Conservation (phyloP, 2,113 vertebrate genomes). For the Macquaria ambigua region DNA sequence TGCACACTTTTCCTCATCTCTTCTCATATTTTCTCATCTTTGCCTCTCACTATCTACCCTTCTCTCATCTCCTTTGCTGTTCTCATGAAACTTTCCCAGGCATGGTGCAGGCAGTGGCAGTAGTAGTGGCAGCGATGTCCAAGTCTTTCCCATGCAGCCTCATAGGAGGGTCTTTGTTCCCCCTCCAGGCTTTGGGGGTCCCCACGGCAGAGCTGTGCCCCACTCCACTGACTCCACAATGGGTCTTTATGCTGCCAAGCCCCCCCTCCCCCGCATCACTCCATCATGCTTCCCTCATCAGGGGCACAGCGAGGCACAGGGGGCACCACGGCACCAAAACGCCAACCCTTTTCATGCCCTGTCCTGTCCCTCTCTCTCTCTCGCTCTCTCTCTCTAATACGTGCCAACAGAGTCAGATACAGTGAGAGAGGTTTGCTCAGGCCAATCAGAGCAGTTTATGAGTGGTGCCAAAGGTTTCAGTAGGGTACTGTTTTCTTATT, state of each 20-base stretch:
- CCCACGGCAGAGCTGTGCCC: constrained; percentile 77
- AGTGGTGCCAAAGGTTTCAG: constrained; percentile 70
- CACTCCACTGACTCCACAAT: constrained; percentile 80
- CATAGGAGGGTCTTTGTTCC: constrained; percentile 84
- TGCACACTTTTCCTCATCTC: not conserved
- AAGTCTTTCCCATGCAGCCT: constrained; percentile 80
- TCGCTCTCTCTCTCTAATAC: constrained; percentile 31
- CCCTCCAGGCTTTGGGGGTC: constrained; percentile 79
- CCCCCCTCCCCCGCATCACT: constrained; percentile 52
- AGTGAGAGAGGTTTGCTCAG: constrained; percentile 57
- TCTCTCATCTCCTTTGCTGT: constrained; percentile 16
- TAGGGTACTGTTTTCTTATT: constrained; percentile 69
- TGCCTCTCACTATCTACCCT: not conserved
- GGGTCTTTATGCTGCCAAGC: constrained; percentile 81
- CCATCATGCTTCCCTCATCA: constrained; percentile 70
- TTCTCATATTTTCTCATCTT: constrained; percentile 16
- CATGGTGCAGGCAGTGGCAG: constrained; percentile 58
- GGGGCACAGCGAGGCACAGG: constrained; percentile 71
- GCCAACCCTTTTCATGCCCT: constrained; percentile 65
- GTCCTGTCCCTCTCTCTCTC: constrained; percentile 5
- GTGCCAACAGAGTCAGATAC: constrained; percentile 64
- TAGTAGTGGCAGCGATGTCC: constrained; percentile 64
- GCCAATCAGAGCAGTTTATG: constrained; percentile 56
- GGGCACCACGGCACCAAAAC: constrained; percentile 66
- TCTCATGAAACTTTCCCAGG: constrained; percentile 70